These are phyloP conservation scores for Brachymystax lenok DNA, from an alignment of 2,797 vertebrate species.

Conservation along the genomic window DNA sequence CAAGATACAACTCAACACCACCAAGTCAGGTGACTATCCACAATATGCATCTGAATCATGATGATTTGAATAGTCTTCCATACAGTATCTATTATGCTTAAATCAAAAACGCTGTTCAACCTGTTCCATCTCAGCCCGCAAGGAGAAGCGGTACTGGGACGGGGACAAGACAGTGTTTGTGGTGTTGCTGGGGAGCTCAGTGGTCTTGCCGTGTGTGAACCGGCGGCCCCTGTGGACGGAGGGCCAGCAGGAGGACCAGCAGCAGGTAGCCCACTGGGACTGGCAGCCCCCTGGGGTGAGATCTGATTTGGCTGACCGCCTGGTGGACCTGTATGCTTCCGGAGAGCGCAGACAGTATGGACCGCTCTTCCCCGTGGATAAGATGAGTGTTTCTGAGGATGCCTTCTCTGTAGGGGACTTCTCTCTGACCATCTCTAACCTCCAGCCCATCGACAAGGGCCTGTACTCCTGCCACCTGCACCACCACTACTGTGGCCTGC, in stretches of 20 bases:
- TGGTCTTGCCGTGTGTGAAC: conserved; percentile 87
- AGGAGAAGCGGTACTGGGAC: conserved; percentile 82
- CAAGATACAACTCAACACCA: conserved; percentile 84
- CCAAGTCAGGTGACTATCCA: conserved; percentile 82
- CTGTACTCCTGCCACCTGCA: conserved; percentile 94
- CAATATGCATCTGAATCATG: not conserved
- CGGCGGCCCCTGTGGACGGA: conserved; percentile 86
- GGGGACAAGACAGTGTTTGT: conserved; percentile 86
- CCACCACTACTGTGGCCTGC: conserved; percentile 96
- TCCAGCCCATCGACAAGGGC: conserved; percentile 84
- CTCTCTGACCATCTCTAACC: conserved; percentile 80
- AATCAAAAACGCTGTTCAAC: no score
- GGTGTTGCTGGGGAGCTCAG: conserved; percentile 79
- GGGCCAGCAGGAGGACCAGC: conserved; percentile 86
- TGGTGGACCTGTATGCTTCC: conserved; percentile 92
- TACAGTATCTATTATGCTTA: not conserved
- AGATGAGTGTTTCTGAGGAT: conserved; percentile 81
- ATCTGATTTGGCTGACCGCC: conserved; percentile 87
- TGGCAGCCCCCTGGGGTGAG: conserved; percentile 89
- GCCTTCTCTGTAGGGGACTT: conserved; percentile 92
- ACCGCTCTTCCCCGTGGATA: conserved; percentile 77
- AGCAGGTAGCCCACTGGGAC: conserved; percentile 98
- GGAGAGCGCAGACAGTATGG: conserved; percentile 89
- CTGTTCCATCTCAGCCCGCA: conserved; percentile 70
- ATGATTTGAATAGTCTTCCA: not conserved